Conservation (phyloP, 1,140 invertebrate genomes). For the Stegodyphus dumicola region DNA sequence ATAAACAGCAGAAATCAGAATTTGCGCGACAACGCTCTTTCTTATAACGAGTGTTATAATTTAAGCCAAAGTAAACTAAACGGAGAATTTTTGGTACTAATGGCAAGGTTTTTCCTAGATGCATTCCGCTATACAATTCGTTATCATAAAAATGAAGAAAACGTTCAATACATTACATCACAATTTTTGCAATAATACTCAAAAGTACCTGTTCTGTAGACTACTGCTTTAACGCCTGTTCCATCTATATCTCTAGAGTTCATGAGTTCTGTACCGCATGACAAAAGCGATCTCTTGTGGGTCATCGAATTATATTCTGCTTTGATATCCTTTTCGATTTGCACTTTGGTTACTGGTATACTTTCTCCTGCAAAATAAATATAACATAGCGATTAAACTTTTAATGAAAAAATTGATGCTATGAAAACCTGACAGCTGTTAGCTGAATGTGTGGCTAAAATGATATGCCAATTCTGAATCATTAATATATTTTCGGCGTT, state of each 20-base stretch:
- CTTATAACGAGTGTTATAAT: too few relatives aligned
- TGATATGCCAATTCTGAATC: not conserved
- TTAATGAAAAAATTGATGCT: not conserved
- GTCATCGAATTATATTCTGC: constrained; percentile 70
- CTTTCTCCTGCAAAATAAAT: constrained; percentile 68
- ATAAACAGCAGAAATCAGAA: too few relatives aligned
- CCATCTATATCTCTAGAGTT: constrained; percentile 80
- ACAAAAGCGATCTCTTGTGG: constrained; percentile 88
- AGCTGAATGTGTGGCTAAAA: not conserved
- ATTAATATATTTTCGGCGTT: too few relatives aligned
- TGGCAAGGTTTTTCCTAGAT: too few relatives aligned
- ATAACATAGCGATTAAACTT: not conserved
- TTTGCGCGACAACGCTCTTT: too few relatives aligned
- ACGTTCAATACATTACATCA: too few relatives aligned
- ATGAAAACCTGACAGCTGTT: not conserved
- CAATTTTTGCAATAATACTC: too few relatives aligned
- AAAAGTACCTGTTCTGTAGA: constrained; percentile 68
- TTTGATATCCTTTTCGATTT: constrained; percentile 68
- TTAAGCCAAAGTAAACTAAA: too few relatives aligned
- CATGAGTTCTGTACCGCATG: constrained; percentile 93
- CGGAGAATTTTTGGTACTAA: too few relatives aligned
- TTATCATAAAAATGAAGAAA: too few relatives aligned
- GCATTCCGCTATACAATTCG: too few relatives aligned
- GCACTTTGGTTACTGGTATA: constrained; percentile 75
- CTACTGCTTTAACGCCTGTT: constrained; percentile 70